Base-by-base conservation (phyloP, 2,797 vertebrate species). In the Ispidina picta region DNA sequence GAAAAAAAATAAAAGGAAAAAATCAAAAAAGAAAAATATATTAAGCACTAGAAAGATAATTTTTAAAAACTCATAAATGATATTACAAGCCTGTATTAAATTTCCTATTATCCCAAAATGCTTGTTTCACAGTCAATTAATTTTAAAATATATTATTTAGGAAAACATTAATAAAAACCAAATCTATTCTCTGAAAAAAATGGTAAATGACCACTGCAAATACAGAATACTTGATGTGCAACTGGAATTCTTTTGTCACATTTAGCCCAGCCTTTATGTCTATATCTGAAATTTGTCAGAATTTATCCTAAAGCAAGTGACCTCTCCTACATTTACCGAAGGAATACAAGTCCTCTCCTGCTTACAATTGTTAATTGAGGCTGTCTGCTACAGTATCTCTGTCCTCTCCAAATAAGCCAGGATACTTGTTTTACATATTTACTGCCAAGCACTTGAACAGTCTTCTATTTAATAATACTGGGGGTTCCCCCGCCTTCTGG, bases 231-330 rank as follows among this genome's bases (percentile, higher is more conserved):
- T 93, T 95, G 88, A 95, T 71, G 77, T 60, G 66, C 73, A 95
- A 74, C 89, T 92, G 69, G 89, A 94, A 91, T 93, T 93, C 88
- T 97, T 89, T 89, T 90, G 91, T 96, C 73, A n/a, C 86, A 91
- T 96, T 97, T 95, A 95, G 92, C 94, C 93, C 80, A 93, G 68
- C 41, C 89, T 97, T 92, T 94, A 90, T 93, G 89, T 91, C 92
- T 95, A 51, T 58, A 76, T 77, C 88, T 89, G 84, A 96, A 97
- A 97, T 97, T 97, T 75, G 83, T 94, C 95, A 96, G 96, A 96
- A 97, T 97, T 89, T 96, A 96, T 97, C 95, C 95, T 97, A 95
- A 96, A 97, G 96, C 95, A 97, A 97, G 86, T 95, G 93, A 96
- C 96, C 95, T 97, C 93, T 95, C 92, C 89, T 97, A 78, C 83